Evolutionary conservation across 2,797 vertebrate genomes (phyloP), one percentile per base, ranked within the genome.

Genomic region (Aplochiton taeniatus): DNA sequence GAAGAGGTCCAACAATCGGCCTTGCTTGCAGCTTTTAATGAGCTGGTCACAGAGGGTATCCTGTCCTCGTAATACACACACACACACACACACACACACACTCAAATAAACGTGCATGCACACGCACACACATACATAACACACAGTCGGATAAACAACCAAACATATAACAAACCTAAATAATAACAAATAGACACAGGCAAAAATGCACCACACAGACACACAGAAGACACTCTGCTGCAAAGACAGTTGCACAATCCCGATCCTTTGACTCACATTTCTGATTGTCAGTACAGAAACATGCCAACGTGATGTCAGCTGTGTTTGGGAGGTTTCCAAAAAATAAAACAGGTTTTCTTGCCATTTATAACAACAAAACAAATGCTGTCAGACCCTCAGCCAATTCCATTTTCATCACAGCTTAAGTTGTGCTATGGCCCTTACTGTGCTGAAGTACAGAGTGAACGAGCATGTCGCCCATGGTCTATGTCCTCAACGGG

Each of bases 11-110:
- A 56, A 73, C 73, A 80, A 76, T 69, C 85, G 89, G 72, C 74
- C 87, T 83, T 81, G 79, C 87, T 77, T 87, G 75, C 20, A 67
- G 77, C 70, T 88, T 91, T 90, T 90, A 90, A 90, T 89, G 87
- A 91, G 88, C 74, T 5, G 73, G 76, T 83, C 83, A 90, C 80
- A 84, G 80, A 87, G 82, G 66, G 68, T 69, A 73, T 67, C 62
- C 77, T 85, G 82, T 88, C 71, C 79, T 84, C 80, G 72, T 57
- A 66, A 74, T 76, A 83, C 79, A 83, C 20, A 47, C 51, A 46
- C 53, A 74, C 20, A 17, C 11, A 63, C 52, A 48, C 44, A 49
- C 44, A 64, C 69, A 56, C 57, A 64, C 53, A 74, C 12, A 44
- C 42, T 17, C 31, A 13, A 9, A 14, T 51, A 64, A 51, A 60